Base-by-base conservation (phyloP, 2,113 vertebrate species). In the Leptodactylus fuscus region DNA sequence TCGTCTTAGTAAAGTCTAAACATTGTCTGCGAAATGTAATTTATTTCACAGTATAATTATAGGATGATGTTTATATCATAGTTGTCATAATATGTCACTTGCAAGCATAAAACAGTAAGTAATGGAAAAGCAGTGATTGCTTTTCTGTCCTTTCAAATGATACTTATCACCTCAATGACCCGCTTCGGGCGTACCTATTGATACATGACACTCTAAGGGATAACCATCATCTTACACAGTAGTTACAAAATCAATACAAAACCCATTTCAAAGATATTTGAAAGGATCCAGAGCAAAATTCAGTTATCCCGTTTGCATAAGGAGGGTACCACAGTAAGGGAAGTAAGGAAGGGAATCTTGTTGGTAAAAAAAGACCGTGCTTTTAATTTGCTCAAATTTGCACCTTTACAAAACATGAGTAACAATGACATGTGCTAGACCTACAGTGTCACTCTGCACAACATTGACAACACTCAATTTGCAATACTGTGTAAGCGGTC, bases 221-320 rank as follows among this genome's bases (percentile, higher is more conserved):
- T 97, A 97, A 98, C 97, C 96, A 44, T 98, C 97, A 98, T 96
- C 96, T 98, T 98, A 98, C 97, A 97, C 97, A 95, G 95, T 97
- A 97, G 97, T 98, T 98, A 97, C 97, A 97, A 98, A 99, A 99
- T 99, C 97, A 99, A 99, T 99, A 99, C 96, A 98, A 98, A 99
- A 97, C 95, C 97, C 97, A 99, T 99, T 99, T 97, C 97, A 96
- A 97, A 98, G 97, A 98, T 96, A 96, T 96, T 97, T 93, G 93
- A 94, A 94, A 95, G 93, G 94, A 94, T 94, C 94, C 87, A 92
- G 95, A 96, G 95, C 96, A 97, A 96, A 94, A 94, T 96, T 98
- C 96, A 98, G 97, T 98, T 98, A 98, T 97, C 96, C 96, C 97
- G 96, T 96, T 97, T 95, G 96, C 97, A 97, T 96, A 93, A 93